Base-by-base conservation (phyloP, 2,888 invertebrate genomes). In the Holacanthella duospinosa region DNA sequence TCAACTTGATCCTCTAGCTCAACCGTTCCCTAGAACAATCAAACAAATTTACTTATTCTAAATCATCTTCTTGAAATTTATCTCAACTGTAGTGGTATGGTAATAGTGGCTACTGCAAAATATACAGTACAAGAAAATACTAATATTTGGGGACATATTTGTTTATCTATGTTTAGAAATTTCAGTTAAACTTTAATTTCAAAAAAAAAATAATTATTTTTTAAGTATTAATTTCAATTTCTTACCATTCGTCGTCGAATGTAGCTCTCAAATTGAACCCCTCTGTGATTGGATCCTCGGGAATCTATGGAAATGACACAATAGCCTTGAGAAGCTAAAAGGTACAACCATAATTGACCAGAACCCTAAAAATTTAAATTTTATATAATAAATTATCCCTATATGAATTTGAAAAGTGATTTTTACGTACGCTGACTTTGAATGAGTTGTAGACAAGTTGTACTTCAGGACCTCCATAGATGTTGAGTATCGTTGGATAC, bases 401-500 rank as follows among this genome's bases (percentile, higher is more conserved):
- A n/a, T n/a, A n/a, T n/a, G n/a, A n/a, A n/a, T 36, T 36, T 16
- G 9, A 16, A 36, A 36, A 36, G 16, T 36, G 36, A 36, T 36
- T 36, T 36, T 36, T 36, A 12, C 48, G 19, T 9, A n/a, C 27
- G 9, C 77, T 77, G 75, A 91, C 91, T 83, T 92, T 91, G 75
- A 92, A 95, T 4, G 89, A 88, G 79, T 99, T 97, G 61, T 91
- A 90, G 65, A 99, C 97, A 44, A 95, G 84, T 80, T 99, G 97
- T 57, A 97, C 94, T 77, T 96, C 95, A 0, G 99, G 99, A 0
- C 99, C 99, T 1, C 95, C 99, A 77, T 99, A 99, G 61, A 99
- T 92, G 78, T 94, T 93, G 59, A 97, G 82, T 65, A 99, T 87
- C 21, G 94, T 93, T 1, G 99, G 96, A 80, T 93, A 93, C 66